Evolutionary conservation across 2,113 vertebrate species (phyloP).

Genomic region (Alethe castanea): DNA sequence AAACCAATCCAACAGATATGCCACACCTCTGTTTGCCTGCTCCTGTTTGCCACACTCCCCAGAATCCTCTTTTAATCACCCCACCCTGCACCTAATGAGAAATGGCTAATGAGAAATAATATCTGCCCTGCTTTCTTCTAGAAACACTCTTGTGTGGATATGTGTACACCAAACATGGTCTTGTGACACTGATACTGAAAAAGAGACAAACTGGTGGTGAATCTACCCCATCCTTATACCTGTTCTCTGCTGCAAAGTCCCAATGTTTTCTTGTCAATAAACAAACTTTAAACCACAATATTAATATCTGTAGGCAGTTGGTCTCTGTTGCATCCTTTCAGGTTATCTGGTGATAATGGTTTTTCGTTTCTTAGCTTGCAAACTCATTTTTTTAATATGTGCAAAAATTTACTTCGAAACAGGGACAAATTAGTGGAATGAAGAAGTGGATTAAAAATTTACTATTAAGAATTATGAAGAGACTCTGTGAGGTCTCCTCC

Average conservation of each 20-base stretch:
- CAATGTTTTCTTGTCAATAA: not conserved
- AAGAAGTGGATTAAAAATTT: not conserved
- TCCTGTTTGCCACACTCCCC: too few relatives aligned
- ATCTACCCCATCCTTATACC: not conserved
- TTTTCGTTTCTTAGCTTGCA: not conserved
- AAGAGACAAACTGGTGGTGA: not conserved
- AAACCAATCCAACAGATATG: too few relatives aligned
- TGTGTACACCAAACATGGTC: not conserved
- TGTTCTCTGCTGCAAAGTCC: not conserved
- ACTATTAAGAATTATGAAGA: not conserved
- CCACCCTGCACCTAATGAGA: too few relatives aligned
- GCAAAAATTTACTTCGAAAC: not conserved
- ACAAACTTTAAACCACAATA: not conserved
- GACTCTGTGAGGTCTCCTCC: not conserved
- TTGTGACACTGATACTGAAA: not conserved
- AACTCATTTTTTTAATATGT: not conserved
- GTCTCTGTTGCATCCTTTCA: not conserved
- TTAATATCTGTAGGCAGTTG: not conserved
- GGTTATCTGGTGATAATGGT: not conserved
- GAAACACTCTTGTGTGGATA: not conserved
- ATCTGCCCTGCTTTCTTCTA: slow-evolving; percentile 16
- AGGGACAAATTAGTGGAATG: not conserved
- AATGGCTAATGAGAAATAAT: not conserved
- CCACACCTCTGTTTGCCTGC: too few relatives aligned
- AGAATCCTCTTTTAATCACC: too few relatives aligned